Base-by-base conservation (phyloP, 2,797 vertebrate species). In the Pteronotus mesoamericanus region DNA sequence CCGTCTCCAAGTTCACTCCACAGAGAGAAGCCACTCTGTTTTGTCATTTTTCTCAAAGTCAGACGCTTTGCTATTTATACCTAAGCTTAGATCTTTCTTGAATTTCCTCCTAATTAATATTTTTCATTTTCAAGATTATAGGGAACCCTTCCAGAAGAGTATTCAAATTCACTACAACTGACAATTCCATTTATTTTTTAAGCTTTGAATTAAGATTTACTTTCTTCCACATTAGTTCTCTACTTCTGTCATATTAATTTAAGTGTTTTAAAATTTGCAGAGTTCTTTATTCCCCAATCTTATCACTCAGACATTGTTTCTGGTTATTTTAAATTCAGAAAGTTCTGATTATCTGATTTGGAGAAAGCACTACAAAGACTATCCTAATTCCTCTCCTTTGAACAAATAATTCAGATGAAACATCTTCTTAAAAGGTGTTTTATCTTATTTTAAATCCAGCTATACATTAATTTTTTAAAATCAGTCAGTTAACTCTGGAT, bases 361-460 rank as follows among this genome's bases (percentile, higher is more conserved):
- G 8, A 59, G 9, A 32, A 95, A 96, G 74, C 34, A 94, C 59
- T 69, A 77, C 64, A 96, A 93, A 93, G 64, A n/a, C 48, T 24
- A 77, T 66, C 26, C 86, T 18, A 57, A 68, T 34, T 82, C 24
- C 48, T 94, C 92, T 91, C n/a, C 94, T 68, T 74, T 87, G 34
- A 93, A 89, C 87, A 86, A 95, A 96, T 89, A 66, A 96, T 69
- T 95, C 78, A 89, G 26, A 91, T 84, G 53, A 96, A 94, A 69
- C 22, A 82, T 39, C 88, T 96, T 87, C 57, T 29, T 2, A 53
- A 75, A 86, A 86, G 42, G 37, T 51, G 12, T 78, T 90, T 95
- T 66, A 89, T 85, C 42, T 80, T 78, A 87, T 34, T 94, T 94
- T 94, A 92, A 94, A 78, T 14, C 4, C 59, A 90, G 39, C 5